Evolutionary conservation across 2,113 vertebrate genomes (phyloP), one percentile per base, ranked within the genome.

Genomic region (Peromyscus maniculatus): DNA sequence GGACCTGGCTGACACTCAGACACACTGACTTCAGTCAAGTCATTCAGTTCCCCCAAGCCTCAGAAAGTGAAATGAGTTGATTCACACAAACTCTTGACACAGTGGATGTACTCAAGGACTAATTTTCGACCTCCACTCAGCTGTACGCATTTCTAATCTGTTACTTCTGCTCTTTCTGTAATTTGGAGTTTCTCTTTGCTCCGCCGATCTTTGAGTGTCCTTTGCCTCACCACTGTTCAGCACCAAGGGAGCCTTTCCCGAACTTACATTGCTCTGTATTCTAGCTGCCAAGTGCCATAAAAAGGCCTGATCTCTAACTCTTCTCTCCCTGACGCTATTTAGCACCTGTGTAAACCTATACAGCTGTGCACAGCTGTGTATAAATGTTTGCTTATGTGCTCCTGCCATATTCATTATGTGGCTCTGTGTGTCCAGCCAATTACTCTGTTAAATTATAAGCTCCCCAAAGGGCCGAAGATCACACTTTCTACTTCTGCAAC

Each of bases 291-390:
- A 93, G 57, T 24, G n/a, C 86, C 55, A 9, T 87, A 77, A 69
- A 52, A 89, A 79, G 21, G 80, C 82, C 67, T 0, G 46, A 55
- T 77, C 79, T 52, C 87, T n/a, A 91, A 52, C 91, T 57, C 83
- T 86, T 83, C 43, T 86, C 91, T 78, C 46, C 11, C 55, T 55
- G 46, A 89, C n/a, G 62, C 94, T 96, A 75, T 75, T 96, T 95
- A 96, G 96, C 97, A 97, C 94, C 94, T 97, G 98, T 97, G 82
- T 97, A 98, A 97, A 97, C 59, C 91, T 89, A 74, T 39, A 89
- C 97, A 97, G 97, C 96, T 98, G 96, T 90, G 82, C 80, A 66
- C 59, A 93, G 66, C 95, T 91, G 39, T 67, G 79, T 91, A 91
- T 96, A 97, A 94, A 97, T 93, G 87, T 97, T 97, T 94, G 89